phyloP scores from a whole-genome alignment of 2,797 vertebrate species.

The Florisuga fusca region DNA sequence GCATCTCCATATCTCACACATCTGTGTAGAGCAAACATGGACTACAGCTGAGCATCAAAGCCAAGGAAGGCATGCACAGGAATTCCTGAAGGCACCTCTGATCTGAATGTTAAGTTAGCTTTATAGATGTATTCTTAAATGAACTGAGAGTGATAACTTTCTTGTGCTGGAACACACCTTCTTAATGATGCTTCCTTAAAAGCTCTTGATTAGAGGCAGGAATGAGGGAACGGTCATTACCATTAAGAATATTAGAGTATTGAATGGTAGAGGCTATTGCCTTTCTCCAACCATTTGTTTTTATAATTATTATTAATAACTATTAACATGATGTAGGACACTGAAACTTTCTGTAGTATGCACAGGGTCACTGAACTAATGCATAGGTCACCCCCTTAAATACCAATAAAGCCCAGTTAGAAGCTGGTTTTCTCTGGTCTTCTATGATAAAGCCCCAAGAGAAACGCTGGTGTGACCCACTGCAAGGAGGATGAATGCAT shows the following conservation, averaged over 20 bases:
- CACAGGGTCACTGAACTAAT: neutral
- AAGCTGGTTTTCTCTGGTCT: neutral
- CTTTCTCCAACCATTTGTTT: neutral
- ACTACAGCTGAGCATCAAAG: neutral
- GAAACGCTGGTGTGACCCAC: neutral
- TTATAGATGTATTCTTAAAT: neutral
- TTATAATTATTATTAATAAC: neutral
- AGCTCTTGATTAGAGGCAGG: neutral
- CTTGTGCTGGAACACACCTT: neutral
- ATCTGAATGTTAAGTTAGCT: neutral
- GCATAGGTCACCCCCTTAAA: neutral
- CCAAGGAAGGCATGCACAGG: rapidly evolving
- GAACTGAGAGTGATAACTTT: neutral
- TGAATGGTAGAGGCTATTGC: neutral
- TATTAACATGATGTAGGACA: neutral
- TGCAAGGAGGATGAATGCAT: neutral
- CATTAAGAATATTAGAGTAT: neutral
- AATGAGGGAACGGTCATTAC: neutral
- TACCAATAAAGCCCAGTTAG: neutral
- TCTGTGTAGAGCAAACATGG: neutral
- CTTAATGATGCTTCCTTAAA: slow-evolving; percentile 31
- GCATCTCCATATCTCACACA: neutral
- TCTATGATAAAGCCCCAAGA: neutral
- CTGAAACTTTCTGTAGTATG: neutral
- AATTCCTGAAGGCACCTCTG: neutral